phyloP scores from a whole-genome alignment of 2,797 vertebrate genomes.

The Chelmon rostratus region DNA sequence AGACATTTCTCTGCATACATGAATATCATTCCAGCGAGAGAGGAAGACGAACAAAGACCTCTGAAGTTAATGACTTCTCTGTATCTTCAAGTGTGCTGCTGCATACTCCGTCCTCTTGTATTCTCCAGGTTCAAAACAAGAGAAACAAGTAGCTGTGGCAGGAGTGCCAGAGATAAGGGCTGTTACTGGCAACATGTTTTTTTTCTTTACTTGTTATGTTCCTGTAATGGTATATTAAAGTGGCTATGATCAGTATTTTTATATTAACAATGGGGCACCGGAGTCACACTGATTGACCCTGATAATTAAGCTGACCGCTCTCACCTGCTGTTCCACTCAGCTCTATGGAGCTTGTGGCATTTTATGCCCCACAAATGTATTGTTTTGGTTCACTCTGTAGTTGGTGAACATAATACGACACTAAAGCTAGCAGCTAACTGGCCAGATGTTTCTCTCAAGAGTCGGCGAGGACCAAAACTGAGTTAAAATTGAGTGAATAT shows the following conservation, averaged over 20 bases:
- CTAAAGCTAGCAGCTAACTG: background rate
- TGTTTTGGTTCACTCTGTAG: background rate
- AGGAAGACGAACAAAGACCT: constrained; percentile 60
- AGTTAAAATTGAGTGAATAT: background rate
- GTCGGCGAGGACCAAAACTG: background rate
- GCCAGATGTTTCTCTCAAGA: no score
- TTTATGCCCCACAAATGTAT: background rate
- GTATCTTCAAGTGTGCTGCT: constrained; percentile 29
- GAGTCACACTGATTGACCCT: background rate
- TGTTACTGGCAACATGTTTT: background rate
- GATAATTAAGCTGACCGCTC: background rate
- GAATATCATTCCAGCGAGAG: constrained; percentile 70
- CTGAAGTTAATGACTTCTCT: constrained; percentile 62
- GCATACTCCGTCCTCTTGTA: constrained; percentile 23
- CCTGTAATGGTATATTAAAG: constrained; percentile 14
- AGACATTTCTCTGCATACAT: constrained; percentile 80
- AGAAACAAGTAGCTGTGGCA: constrained; percentile 35
- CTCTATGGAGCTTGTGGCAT: background rate
- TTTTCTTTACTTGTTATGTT: constrained; percentile 1
- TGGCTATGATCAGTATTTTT: background rate
- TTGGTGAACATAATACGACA: background rate
- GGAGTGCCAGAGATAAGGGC: constrained; percentile 11
- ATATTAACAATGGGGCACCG: background rate
- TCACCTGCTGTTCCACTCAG: background rate
- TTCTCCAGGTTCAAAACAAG: constrained; percentile 13